Evolutionary conservation across 2,113 vertebrate genomes (phyloP).

Genomic region (Neolamprologus toae): DNA sequence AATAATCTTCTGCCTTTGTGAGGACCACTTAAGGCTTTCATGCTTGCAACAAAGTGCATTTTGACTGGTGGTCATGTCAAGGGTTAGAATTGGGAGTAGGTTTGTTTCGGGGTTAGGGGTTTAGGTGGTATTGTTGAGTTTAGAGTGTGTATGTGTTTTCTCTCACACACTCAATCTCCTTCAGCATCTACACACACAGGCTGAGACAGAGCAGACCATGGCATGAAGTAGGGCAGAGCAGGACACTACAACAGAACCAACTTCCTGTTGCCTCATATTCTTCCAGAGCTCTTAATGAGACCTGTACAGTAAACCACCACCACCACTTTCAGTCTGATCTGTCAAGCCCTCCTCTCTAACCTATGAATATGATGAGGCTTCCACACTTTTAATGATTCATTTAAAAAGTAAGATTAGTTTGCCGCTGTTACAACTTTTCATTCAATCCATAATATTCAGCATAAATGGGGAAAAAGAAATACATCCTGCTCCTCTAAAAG

Average conservation of each 20-base stretch:
- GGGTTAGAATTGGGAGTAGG: not conserved
- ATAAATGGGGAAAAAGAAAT: not conserved
- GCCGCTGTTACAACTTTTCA: not conserved
- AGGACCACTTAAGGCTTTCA: not conserved
- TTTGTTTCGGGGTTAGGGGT: not conserved
- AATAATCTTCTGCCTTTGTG: not conserved
- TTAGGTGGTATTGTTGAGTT: not conserved
- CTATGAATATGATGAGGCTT: not conserved
- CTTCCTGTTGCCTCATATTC: slow-evolving; percentile 41
- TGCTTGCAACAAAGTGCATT: not conserved
- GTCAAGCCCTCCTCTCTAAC: not conserved
- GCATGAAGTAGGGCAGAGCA: slow-evolving; percentile 24
- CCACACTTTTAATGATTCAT: not conserved
- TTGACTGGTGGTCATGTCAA: not conserved
- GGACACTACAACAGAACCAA: not conserved
- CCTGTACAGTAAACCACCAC: slow-evolving; percentile 24
- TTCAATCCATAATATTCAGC: not conserved
- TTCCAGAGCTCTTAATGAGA: slow-evolving; percentile 41
- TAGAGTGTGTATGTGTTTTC: not conserved
- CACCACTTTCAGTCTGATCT: not conserved
- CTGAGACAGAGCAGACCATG: slow-evolving; percentile 47
- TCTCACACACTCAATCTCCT: not conserved
- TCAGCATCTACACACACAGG: not conserved
- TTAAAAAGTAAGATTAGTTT: not conserved
- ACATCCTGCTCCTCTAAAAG: not conserved